phyloP scores from a whole-genome alignment of 2,888 invertebrate species.

The Dasysyrphus albostriatus region DNA sequence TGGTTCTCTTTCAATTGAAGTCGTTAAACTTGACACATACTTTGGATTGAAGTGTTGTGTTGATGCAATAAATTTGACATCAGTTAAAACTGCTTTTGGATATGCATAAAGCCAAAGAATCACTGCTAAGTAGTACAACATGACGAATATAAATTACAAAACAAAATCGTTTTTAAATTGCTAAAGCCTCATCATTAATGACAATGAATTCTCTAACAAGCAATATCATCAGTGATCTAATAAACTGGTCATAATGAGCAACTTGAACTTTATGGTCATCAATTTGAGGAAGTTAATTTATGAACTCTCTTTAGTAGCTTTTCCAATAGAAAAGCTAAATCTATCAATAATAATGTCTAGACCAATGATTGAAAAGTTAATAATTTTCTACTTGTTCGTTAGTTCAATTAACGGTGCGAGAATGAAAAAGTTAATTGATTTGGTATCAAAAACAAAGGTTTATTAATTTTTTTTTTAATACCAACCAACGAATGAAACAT shows the following conservation, averaged over 20 bases:
- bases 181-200: slow-evolving; percentile 9
- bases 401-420: not conserved
- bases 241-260: not conserved
- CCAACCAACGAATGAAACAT: slow-evolving; percentile 2
- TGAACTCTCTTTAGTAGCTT: too few species aligned
- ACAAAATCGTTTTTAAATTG: not conserved
- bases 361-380: slow-evolving; percentile 5
- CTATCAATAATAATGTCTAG: not conserved
- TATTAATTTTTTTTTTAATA: not conserved
- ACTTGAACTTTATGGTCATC: not conserved
- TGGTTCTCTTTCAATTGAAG: slow-evolving; percentile 28
- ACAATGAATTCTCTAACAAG: not conserved
- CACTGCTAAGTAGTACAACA: not conserved
- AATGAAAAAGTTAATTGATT: not conserved
- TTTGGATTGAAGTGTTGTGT: slow-evolving; percentile 49
- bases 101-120: not conserved
- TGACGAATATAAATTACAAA: not conserved
- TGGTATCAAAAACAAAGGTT: not conserved
- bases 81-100: not conserved
- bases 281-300: not conserved
- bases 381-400: slow-evolving; percentile 2
- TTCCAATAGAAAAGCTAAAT: not conserved
- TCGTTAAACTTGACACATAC: slow-evolving; percentile 45
- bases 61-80: slow-evolving; percentile 46
- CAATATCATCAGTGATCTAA: not conserved